Base-by-base conservation (phyloP, 2,797 vertebrate species). In the Sebastes cheni region DNA sequence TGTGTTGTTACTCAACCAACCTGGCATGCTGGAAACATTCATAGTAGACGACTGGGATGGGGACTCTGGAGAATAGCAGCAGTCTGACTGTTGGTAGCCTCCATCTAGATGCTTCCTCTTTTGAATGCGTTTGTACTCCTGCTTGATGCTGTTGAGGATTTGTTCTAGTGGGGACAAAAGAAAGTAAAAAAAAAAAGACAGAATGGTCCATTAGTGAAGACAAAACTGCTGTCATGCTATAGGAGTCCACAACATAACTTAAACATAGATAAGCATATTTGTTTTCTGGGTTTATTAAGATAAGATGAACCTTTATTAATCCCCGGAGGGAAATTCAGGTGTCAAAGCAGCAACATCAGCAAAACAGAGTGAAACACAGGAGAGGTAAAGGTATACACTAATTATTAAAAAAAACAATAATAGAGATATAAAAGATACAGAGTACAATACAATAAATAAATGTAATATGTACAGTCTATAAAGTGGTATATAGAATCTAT, bases 111-210 rank as follows among this genome's bases (percentile, higher is more conserved):
- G 98, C 95, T 97, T 97, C 93, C 98, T 97, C 95, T 99, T 99
- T 90, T 99, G 98, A 96, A 99, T 98, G 72, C 98, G 97, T 96
- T 99, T 99, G 95, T 99, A 99, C 89, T 99, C 98, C 91, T 99
- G 98, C 96, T 99, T 99, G 94, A 99, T 99, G 96, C 97, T 99
- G 94, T 97, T 95, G 72, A 99, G 96, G 93, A 99, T 99, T 99
- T 99, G 98, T 96, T 99, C 98, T 99, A n/a, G 69, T 59, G 13
- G 34, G 62, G 42, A 79, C 30, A 83, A 65, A 72, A 65, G 46
- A 29, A 55, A 66, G 32, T 30, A 50, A 32, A 59, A 58, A 22
- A 59, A 39, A 54, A 36, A 2, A 68, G 6, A 54, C 16, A 56
- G n/a, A 16, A 34, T 34, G n/a, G 11, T 36, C 32, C 4, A 10